Percentiles rank a stretch among this genome's conserved stretches.
phyloP scores from a whole-genome alignment of 2,113 vertebrate genomes.

The Aythya baeri region DNA sequence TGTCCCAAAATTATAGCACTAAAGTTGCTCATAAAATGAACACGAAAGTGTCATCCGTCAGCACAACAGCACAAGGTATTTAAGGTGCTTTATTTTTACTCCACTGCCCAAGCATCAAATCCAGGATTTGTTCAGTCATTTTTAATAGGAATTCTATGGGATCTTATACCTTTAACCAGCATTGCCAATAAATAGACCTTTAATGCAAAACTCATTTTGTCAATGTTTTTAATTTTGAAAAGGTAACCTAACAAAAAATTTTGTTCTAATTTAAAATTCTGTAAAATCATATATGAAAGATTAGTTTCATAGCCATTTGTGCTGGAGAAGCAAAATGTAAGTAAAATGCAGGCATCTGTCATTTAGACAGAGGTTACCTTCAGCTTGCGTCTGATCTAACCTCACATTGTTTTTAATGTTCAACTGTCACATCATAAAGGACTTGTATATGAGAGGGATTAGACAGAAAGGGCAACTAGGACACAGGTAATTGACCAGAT shows the following conservation, averaged over 20 bases:
- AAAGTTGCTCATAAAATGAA: neutral
- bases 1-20: neutral
- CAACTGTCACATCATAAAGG: slow-evolving; percentile 54
- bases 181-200: neutral
- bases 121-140: neutral
- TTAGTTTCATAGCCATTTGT: neutral
- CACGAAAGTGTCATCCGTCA: neutral
- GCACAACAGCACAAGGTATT: neutral
- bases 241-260: neutral
- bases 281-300: neutral
- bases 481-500: slow-evolving; percentile 63
- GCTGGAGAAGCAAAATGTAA: slow-evolving; percentile 35
- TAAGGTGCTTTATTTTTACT: slow-evolving; percentile 6
- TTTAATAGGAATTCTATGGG: neutral
- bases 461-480: slow-evolving; percentile 60
- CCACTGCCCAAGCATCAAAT: neutral
- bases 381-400: slow-evolving; percentile 45
- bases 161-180: neutral
- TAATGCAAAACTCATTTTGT: neutral
- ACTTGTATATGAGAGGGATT: slow-evolving; percentile 41
- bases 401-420: slow-evolving; percentile 67
- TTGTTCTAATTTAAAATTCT: neutral
- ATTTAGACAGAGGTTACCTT: slow-evolving; percentile 66
- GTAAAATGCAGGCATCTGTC: slow-evolving; percentile 32
- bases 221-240: neutral